These are phyloP conservation scores for Mylabris sibirica DNA, from an alignment of 2,888 invertebrate species.

Conservation along the genomic window DNA sequence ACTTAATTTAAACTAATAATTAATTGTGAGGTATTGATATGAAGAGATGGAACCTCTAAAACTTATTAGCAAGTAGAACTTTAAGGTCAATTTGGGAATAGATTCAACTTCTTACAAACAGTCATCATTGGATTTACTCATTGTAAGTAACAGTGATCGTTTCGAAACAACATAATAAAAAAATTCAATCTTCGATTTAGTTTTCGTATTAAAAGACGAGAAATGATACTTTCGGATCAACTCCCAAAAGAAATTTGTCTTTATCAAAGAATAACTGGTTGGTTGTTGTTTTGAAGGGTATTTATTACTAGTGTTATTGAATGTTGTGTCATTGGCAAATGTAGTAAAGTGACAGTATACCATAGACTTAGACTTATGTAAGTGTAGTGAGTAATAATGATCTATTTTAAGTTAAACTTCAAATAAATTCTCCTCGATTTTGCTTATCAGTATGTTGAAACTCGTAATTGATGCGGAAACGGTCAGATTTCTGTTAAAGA, in stretches of 20 bases:
- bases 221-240: neutral
- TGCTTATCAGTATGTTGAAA: neutral
- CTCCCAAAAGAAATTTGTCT: slow-evolving; percentile 23
- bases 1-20: slow-evolving; percentile 33
- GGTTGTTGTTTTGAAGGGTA: slow-evolving; percentile 25
- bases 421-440: neutral
- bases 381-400: no score
- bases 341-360: neutral
- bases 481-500: slow-evolving; percentile 25
- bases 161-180: neutral
- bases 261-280: slow-evolving; percentile 28
- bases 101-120: slow-evolving; percentile 9
- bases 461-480: neutral
- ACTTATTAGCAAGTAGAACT: slow-evolving; percentile 28
- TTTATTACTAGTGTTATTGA: slow-evolving; percentile 28
- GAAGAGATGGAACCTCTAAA: slow-evolving; percentile 22
- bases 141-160: neutral
- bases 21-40: slow-evolving; percentile 31
- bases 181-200: neutral
- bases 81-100: slow-evolving; percentile 21
- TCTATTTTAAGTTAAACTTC: neutral
- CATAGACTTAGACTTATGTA: neutral
- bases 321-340: slow-evolving; percentile 18
- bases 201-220: neutral
- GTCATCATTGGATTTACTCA: neutral